Evolutionary conservation across 1,140 invertebrate species (phyloP).

Genomic region (Drosophila kanapiae): DNA sequence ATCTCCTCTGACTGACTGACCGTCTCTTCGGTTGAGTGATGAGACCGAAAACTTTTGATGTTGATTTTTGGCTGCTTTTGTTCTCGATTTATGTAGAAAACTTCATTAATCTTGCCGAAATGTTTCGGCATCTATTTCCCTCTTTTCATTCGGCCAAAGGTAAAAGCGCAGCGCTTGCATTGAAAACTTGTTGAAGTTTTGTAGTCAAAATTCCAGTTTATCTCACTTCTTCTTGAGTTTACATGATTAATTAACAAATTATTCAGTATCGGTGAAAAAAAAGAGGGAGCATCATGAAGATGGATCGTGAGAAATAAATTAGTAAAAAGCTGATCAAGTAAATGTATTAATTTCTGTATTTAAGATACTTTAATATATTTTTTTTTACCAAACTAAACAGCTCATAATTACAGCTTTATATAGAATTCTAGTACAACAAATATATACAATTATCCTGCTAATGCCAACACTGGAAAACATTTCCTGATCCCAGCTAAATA

Average conservation of each 20-base stretch:
- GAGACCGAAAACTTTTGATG: conserved; percentile 52
- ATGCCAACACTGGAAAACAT: background rate
- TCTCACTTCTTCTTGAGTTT: conserved; percentile 31
- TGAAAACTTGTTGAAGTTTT: conserved; percentile 38
- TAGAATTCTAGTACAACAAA: background rate
- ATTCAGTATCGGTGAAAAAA: conserved; percentile 45
- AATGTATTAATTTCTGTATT: no score
- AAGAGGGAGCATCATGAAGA: background rate
- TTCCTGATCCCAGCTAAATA: conserved; percentile 1
- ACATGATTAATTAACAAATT: conserved; percentile 80
- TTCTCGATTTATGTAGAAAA: conserved; percentile 64
- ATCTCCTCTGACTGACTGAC: conserved; percentile 21
- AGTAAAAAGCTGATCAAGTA: background rate
- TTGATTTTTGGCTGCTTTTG: conserved; percentile 63
- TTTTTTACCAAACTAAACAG: background rate
- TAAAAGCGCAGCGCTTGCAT: conserved; percentile 61
- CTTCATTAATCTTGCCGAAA: conserved; percentile 79
- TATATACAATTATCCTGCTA: background rate
- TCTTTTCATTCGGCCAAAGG: background rate
- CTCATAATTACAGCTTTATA: background rate
- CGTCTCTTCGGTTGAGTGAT: conserved; percentile 35
- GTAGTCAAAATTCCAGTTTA: conserved; percentile 58
- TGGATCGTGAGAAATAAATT: conserved; percentile 68
- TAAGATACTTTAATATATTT: background rate
- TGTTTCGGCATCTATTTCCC: conserved; percentile 25